These are phyloP conservation scores for Palythoa grandiflora DNA, from an alignment of 92 coral and sea anemone genomes.

Conservation along the genomic window DNA sequence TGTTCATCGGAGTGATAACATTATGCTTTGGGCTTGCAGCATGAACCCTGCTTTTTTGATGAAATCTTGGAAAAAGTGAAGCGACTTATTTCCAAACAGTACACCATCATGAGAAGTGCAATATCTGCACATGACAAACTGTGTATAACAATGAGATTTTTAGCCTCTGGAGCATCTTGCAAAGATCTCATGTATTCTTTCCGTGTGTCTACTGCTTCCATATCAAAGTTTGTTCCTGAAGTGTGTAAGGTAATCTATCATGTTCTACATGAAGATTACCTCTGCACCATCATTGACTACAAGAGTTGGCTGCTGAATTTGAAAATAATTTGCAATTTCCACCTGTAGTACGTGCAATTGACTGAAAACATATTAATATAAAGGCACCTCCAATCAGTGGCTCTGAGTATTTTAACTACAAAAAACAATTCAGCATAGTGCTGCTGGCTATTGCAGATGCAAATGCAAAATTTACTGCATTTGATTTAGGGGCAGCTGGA, in stretches of 20 bases:
- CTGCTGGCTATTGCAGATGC: conserved; percentile 64
- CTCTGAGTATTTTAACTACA: conserved; percentile 68
- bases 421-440: conserved; percentile 27
- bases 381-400: conserved; percentile 73
- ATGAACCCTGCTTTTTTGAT: conserved; percentile 58
- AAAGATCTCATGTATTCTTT: conserved; percentile 56
- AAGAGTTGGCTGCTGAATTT: conserved; percentile 60
- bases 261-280: no score
- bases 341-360: conserved; percentile 66
- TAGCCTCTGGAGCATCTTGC: conserved; percentile 61
- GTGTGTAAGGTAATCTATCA: conserved; percentile 47
- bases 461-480: conserved; percentile 34
- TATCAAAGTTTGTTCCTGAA: conserved; percentile 53
- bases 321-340: conserved; percentile 69
- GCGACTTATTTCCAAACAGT: conserved; percentile 50
- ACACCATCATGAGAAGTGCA: conserved; percentile 64
- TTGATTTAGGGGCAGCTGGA: conserved; percentile 46
- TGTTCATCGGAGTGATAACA: conserved; percentile 22
- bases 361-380: conserved; percentile 24
- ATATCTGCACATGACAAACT: conserved; percentile 39
- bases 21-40: conserved; percentile 53
- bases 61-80: conserved; percentile 12
- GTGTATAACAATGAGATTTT: conserved; percentile 51
- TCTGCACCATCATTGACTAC: no score
- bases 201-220: conserved; percentile 57